phyloP scores from a whole-genome alignment of 1,140 invertebrate species.

The Temnothorax curvispinosus region DNA sequence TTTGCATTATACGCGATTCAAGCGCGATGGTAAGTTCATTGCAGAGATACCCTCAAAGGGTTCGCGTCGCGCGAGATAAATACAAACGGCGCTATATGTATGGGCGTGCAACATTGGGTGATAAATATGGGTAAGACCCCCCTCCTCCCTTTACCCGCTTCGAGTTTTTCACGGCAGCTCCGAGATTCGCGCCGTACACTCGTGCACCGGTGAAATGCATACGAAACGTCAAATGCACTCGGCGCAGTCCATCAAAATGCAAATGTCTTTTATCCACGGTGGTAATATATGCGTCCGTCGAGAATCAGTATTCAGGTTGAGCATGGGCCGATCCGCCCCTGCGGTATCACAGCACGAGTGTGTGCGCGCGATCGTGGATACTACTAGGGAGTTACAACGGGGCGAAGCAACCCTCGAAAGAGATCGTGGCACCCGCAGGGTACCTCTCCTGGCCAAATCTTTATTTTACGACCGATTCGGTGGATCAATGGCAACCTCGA shows the following conservation, averaged over 20 bases:
- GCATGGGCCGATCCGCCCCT: constrained; percentile 76
- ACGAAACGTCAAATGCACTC: constrained; percentile 82
- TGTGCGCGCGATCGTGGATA: constrained; percentile 49
- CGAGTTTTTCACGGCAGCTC: constrained; percentile 46
- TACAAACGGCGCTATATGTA: constrained; percentile 61
- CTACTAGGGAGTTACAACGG: constrained; percentile 47
- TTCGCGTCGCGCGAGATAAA: constrained; percentile 64
- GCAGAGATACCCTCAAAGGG: constrained; percentile 39
- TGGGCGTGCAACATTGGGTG: constrained; percentile 40
- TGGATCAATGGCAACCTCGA: constrained; percentile 66
- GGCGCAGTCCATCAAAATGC: constrained; percentile 82
- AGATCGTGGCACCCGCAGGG: constrained; percentile 34
- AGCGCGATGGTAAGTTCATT: background rate
- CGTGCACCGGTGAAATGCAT: constrained; percentile 75
- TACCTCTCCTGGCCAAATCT: constrained; percentile 71
- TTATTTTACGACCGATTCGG: constrained; percentile 74
- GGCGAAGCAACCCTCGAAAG: constrained; percentile 65
- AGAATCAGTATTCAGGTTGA: constrained; percentile 81
- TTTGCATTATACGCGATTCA: background rate
- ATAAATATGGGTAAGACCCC: constrained; percentile 64
- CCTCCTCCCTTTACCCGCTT: background rate
- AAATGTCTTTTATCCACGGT: constrained; percentile 81
- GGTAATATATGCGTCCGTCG: constrained; percentile 81
- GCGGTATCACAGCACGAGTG: constrained; percentile 51
- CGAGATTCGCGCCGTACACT: constrained; percentile 37